Evolutionary conservation across 1,140 invertebrate genomes (phyloP), one percentile per base, ranked within the genome.

Genomic region (Triops longicaudatus): DNA sequence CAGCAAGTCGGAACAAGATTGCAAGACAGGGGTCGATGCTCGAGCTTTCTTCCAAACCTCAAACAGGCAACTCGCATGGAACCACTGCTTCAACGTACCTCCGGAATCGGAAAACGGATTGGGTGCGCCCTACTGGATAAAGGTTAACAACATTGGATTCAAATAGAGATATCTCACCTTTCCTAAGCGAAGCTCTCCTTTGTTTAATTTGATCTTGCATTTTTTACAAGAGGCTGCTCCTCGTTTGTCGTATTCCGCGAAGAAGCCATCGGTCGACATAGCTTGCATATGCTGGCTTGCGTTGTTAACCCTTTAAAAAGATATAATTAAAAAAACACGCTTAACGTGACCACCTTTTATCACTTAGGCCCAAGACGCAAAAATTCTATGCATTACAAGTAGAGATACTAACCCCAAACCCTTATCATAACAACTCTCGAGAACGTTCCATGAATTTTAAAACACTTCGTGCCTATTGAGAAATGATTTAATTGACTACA

Each of bases 61-160:
- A 85, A 95, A 94, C 1, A 96, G 83, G 81, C 94, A 97, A 73
- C 86, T 83, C 0, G 93, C 83, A 82, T 96, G 94, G 83, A 91
- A 88, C 92, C 93, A 97, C 76, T 88, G 87, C 82, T 94, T 96
- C 92, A 95, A 94, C 79, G 91, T 91, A 9, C 91, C 91, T n/a
- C 90, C 91, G 42, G 83, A 83, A 73, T 87, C 86, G 22, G 88
- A 88, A 82, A 95, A 96, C 1, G 91, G 92, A 85, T 93, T 95
- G 0, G 89, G 81, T 5, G 89, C 88, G 27, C 93, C 81, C 86
- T 94, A 22, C n/a, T 42, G 14, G 7, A 17, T 14, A 73, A 73
- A n/a, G 10, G 73, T n/a, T 14, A 73, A 37, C 17, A 73, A 17
- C 26, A 14, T 73, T 10, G 22, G 22, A 17, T 0, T 17, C 17